Evolutionary conservation across 2,888 invertebrate genomes (phyloP).

Genomic region (Agrotis exclamationis): DNA sequence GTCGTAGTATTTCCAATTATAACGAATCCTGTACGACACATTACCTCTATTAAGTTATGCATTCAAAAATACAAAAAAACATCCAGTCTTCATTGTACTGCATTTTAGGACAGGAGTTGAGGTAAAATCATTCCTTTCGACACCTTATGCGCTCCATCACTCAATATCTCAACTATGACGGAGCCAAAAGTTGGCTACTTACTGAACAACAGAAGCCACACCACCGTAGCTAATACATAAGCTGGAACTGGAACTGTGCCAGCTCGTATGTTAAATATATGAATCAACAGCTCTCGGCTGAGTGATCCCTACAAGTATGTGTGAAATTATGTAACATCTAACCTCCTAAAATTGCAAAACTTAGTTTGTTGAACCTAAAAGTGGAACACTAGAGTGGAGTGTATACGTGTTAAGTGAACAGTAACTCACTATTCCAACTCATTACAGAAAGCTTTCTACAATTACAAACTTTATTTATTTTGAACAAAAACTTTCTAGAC

Average conservation of each 20-base stretch:
- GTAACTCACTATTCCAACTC: background rate
- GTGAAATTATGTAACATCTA: background rate
- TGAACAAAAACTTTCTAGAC: conserved; percentile 5
- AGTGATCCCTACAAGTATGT: background rate
- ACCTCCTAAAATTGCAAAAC: conserved; percentile 4
- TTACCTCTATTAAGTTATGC: background rate
- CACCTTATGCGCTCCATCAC: background rate
- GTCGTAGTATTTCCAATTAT: background rate
- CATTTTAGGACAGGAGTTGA: background rate
- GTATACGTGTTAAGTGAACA: background rate
- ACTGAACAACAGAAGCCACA: conserved; percentile 2
- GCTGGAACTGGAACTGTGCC: conserved; percentile 25
- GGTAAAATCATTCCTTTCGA: background rate
- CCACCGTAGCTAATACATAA: conserved; percentile 14
- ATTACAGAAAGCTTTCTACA: background rate
- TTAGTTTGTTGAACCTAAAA: conserved; percentile 17
- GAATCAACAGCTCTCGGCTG: conserved; percentile 7
- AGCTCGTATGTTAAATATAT: conserved; percentile 11
- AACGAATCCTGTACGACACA: background rate
- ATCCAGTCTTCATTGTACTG: background rate
- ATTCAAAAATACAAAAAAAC: background rate
- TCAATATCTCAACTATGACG: conserved; percentile 24
- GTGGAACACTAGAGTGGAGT: conserved; percentile 4
- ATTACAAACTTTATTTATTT: conserved; percentile 36
- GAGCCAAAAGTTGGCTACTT: conserved; percentile 7